phyloP scores from a whole-genome alignment of 2,888 invertebrate genomes.

The Ephialtes manifestator region DNA sequence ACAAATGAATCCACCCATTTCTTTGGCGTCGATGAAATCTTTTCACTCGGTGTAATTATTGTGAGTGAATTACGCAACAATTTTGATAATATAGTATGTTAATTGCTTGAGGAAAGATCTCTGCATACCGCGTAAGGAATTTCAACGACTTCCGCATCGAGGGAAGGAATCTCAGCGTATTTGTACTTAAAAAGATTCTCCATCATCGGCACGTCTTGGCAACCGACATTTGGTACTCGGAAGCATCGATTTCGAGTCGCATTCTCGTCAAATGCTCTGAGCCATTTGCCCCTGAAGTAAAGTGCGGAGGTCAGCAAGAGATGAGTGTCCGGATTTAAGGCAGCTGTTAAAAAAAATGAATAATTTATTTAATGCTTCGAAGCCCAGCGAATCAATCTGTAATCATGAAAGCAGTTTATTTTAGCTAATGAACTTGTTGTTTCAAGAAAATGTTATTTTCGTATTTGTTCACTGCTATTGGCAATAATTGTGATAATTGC shows the following conservation, averaged over 20 bases:
- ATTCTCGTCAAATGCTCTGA: constrained; percentile 88
- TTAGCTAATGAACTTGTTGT: too few relatives aligned
- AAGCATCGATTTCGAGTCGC: constrained; percentile 88
- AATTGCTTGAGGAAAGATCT: background rate
- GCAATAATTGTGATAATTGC: too few relatives aligned
- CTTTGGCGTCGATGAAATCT: too few relatives aligned
- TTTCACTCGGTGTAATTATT: too few relatives aligned
- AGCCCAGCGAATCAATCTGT: too few relatives aligned
- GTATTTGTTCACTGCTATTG: too few relatives aligned
- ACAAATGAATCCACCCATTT: too few relatives aligned
- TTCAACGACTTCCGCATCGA: constrained; percentile 90
- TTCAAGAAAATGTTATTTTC: too few relatives aligned
- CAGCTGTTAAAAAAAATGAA: constrained; percentile 84
- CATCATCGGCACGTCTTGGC: constrained; percentile 90
- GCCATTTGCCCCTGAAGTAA: constrained; percentile 93
- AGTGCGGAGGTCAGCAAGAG: constrained; percentile 92
- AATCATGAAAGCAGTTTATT: background rate
- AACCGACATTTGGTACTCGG: constrained; percentile 88
- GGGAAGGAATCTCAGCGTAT: constrained; percentile 88
- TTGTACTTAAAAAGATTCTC: constrained; percentile 88
- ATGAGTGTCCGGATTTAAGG: constrained; percentile 87
- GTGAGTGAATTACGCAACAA: background rate
- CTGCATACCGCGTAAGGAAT: constrained; percentile 91
- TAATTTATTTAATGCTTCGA: background rate
- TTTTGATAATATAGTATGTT: background rate